These are phyloP conservation scores for Parauchenoglanis punctatus DNA, from an alignment of 2,797 vertebrate genomes.

Conservation along the genomic window DNA sequence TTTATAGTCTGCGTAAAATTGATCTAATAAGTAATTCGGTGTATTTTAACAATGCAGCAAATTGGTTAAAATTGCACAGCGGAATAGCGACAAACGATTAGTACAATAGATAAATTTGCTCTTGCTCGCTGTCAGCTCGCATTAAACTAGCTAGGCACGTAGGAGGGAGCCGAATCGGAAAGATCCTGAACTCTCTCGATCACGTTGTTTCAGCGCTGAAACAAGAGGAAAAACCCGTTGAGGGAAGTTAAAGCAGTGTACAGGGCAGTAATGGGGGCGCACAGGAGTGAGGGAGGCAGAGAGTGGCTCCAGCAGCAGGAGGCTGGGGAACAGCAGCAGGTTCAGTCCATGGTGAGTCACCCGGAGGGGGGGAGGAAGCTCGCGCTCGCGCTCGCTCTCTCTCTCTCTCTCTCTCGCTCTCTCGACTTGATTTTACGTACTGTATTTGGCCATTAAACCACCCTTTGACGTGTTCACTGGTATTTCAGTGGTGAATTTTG, in stretches of 20 bases:
- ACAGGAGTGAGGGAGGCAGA: slow-evolving; percentile 73
- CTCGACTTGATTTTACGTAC: not conserved
- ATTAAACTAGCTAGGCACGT: no score
- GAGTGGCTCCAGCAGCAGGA: slow-evolving; percentile 75
- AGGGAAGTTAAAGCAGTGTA: not conserved
- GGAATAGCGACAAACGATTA: not conserved
- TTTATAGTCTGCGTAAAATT: not conserved
- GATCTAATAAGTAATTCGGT: not conserved
- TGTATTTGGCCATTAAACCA: not conserved
- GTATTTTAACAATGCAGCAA: not conserved
- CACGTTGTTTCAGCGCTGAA: not conserved
- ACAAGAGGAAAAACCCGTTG: not conserved
- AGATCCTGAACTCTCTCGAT: not conserved
- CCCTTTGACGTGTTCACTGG: not conserved
- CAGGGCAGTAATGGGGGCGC: slow-evolving; percentile 71
- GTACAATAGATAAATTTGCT: no score
- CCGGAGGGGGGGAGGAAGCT: not conserved
- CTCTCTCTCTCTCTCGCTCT: no score
- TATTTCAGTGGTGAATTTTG: not conserved
- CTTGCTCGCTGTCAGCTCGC: not conserved
- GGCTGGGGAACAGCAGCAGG: slow-evolving; percentile 64
- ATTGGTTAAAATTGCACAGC: not conserved
- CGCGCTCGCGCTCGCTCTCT: not conserved
- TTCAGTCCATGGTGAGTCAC: slow-evolving; percentile 64
- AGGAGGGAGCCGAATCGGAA: not conserved